phyloP scores from a whole-genome alignment of 2,888 invertebrate species.

The Linyphia triangularis region DNA sequence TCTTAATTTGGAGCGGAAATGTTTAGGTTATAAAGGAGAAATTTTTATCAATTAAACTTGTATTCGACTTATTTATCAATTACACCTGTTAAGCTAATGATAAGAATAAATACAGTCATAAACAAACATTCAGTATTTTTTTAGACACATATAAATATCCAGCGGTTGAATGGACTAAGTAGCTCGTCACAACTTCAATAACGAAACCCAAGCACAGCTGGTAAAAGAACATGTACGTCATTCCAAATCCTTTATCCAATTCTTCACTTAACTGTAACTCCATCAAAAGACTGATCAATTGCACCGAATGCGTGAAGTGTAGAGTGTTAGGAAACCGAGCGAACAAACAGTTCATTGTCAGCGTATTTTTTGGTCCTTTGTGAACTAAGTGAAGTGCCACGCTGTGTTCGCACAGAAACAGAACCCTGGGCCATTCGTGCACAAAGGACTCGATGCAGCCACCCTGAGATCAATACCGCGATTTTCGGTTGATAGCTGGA shows the following conservation, averaged over 20 bases:
- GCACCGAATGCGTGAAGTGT: neutral
- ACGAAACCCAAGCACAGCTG: neutral
- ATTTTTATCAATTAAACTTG: too few species aligned
- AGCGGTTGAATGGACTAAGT: too few species aligned
- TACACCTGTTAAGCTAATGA: too few species aligned
- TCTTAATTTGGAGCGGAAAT: too few species aligned
- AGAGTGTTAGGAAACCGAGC: neutral
- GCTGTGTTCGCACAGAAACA: slow-evolving; percentile 14
- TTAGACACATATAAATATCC: too few species aligned
- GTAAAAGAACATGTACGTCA: slow-evolving; percentile 26
- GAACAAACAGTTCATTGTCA: slow-evolving; percentile 55
- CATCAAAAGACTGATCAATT: slow-evolving; percentile 11
- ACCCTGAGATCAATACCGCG: slow-evolving; percentile 67
- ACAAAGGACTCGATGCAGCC: slow-evolving; percentile 37
- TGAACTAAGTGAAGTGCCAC: slow-evolving; percentile 6
- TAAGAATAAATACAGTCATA: too few species aligned
- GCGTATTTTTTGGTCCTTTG: neutral
- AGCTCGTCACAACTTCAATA: neutral
- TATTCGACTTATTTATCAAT: too few species aligned
- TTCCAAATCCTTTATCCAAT: slow-evolving; percentile 20
- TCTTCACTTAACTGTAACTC: slow-evolving; percentile 38
- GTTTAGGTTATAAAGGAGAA: too few species aligned
- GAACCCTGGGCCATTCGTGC: slow-evolving; percentile 22
- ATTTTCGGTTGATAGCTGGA: slow-evolving; percentile 65
- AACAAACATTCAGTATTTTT: too few species aligned